Conservation (phyloP, 2,888 invertebrate species). For the Plemyria rubiginata region DNA sequence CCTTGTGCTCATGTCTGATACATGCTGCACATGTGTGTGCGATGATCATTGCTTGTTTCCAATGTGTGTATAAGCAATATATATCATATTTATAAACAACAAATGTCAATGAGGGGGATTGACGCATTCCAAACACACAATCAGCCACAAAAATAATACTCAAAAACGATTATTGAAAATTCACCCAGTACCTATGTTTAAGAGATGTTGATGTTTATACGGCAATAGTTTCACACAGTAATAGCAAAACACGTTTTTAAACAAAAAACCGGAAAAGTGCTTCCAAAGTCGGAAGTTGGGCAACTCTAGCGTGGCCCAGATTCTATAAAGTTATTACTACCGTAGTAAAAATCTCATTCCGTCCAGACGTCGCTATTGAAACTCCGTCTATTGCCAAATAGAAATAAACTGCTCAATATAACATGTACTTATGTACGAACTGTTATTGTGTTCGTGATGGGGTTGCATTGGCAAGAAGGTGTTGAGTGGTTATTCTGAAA, state of each 20-base stretch:
- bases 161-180: no score
- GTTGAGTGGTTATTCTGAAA: neutral
- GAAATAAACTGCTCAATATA: conserved; percentile 56
- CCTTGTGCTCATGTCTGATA: no score
- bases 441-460: conserved; percentile 27
- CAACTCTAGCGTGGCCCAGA: conserved; percentile 45
- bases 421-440: conserved; percentile 24
- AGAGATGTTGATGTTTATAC: no score
- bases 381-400: conserved; percentile 61
- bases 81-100: no score
- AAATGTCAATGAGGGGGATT: no score
- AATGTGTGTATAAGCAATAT: no score
- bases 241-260: neutral
- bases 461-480: conserved; percentile 13
- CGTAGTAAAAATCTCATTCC: conserved; percentile 64
- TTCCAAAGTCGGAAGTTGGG: conserved; percentile 4
- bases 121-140: no score
- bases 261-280: neutral
- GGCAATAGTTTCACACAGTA: no score
- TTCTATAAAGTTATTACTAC: conserved; percentile 61
- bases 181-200: no score
- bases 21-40: no score
- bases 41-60: no score
- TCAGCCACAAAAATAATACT: no score
- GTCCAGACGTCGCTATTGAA: conserved; percentile 58